Conservation (phyloP, 2,113 vertebrate genomes). For the Heptranchias perlo region DNA sequence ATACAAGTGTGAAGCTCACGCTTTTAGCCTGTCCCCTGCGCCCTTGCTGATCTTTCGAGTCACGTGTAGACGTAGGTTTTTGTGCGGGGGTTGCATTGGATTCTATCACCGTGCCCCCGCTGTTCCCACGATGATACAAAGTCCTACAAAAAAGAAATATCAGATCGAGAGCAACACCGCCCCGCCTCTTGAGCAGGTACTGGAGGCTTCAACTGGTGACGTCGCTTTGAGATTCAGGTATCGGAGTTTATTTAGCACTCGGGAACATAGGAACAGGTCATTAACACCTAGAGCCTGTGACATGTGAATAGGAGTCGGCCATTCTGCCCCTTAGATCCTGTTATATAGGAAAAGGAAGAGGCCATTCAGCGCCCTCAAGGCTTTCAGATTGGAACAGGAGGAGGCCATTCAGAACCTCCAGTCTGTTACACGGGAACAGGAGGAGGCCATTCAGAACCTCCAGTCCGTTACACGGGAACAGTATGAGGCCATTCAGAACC, state of each 20-base stretch:
- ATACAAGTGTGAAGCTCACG: not conserved
- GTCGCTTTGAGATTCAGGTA: not conserved
- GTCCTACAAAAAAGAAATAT: constrained; percentile 71
- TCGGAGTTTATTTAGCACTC: not conserved
- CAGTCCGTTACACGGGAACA: not conserved
- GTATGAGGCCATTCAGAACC: not conserved
- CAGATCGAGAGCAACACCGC: not conserved
- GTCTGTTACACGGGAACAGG: not conserved
- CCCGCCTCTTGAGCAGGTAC: not conserved
- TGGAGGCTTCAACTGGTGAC: not conserved
- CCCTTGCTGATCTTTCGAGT: not conserved
- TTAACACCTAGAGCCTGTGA: not conserved
- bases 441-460: not conserved
- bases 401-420: not conserved
- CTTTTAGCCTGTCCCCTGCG: not conserved
- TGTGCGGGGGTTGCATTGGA: constrained; percentile 68
- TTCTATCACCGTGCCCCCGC: constrained; percentile 77
- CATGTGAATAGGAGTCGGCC: not conserved
- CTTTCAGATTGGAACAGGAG: not conserved
- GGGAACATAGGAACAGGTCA: not conserved
- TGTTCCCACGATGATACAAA: constrained; percentile 76
- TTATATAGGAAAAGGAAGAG: not conserved
- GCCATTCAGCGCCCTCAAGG: not conserved
- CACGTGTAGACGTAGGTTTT: constrained; percentile 62
- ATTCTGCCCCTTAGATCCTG: not conserved